phyloP scores from a whole-genome alignment of 2,888 invertebrate genomes.

The Andricus curvator region DNA sequence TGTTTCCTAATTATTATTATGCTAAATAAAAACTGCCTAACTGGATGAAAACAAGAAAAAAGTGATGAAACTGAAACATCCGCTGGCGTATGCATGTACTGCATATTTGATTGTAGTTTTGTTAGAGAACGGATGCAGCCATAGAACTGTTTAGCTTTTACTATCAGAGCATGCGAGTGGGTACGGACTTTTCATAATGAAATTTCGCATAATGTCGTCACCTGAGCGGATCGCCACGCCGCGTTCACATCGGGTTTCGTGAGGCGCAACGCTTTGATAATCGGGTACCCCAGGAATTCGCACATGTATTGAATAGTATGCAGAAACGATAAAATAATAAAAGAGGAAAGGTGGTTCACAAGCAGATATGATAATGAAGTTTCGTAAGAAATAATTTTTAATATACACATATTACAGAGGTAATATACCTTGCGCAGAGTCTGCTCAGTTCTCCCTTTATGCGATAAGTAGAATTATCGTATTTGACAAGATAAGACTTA shows the following conservation, averaged over 20 bases:
- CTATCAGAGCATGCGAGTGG: conserved; percentile 18
- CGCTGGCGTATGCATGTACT: not conserved
- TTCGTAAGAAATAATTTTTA: too few relatives aligned
- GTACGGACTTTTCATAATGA: not conserved
- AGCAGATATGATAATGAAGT: too few relatives aligned
- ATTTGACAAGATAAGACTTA: too few relatives aligned
- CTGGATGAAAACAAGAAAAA: not conserved
- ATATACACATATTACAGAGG: too few relatives aligned
- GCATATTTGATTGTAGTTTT: conserved; percentile 17
- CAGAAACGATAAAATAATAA: not conserved
- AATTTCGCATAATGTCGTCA: conserved; percentile 32
- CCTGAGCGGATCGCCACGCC: conserved; percentile 21
- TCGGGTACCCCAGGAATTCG: not conserved
- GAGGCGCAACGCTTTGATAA: not conserved
- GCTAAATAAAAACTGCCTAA: not conserved
- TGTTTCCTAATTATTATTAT: not conserved
- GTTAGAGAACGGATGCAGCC: conserved; percentile 13
- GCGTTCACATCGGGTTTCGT: not conserved
- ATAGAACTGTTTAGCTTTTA: conserved; percentile 20
- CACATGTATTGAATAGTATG: not conserved
- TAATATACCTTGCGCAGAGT: too few relatives aligned
- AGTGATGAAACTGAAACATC: conserved; percentile 14
- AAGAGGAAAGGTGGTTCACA: too few relatives aligned
- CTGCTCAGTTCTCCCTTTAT: too few relatives aligned
- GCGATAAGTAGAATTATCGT: too few relatives aligned